Conservation (phyloP, 1,140 invertebrate genomes). For the Stegodyphus dumicola region DNA sequence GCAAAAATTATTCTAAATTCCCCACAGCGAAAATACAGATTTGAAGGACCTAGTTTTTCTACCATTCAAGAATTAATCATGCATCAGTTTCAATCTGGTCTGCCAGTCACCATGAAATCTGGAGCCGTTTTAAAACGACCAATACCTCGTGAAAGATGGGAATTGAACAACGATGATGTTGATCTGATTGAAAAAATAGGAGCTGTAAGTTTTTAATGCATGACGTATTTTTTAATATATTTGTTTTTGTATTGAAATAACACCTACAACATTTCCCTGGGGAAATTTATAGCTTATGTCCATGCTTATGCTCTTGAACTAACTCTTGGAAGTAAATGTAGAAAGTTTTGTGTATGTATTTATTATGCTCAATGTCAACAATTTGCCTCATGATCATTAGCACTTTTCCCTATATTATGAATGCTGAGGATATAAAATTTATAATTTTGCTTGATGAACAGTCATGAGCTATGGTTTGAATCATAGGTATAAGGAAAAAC, state of each 20-base stretch:
- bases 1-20: too few relatives aligned
- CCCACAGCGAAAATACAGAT: constrained; percentile 84
- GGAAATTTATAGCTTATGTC: constrained; percentile 73
- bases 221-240: constrained; percentile 77
- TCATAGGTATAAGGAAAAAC: too few relatives aligned
- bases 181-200: constrained; percentile 93
- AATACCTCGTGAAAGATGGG: constrained; percentile 91
- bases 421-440: too few relatives aligned
- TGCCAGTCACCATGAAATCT: constrained; percentile 90
- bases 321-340: too few relatives aligned
- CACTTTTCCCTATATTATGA: too few relatives aligned
- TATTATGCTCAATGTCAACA: too few relatives aligned
- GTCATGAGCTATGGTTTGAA: too few relatives aligned
- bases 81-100: constrained; percentile 84
- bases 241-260: constrained; percentile 96
- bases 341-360: too few relatives aligned
- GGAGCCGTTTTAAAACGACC: constrained; percentile 88
- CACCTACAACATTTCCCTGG: constrained; percentile 82
- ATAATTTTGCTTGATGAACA: too few relatives aligned
- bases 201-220: constrained; percentile 74
- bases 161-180: constrained; percentile 96
- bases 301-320: too few relatives aligned
- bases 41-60: constrained; percentile 92
- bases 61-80: constrained; percentile 91
- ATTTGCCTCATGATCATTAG: too few relatives aligned